These are phyloP conservation scores for Heliothis subflexa DNA, from an alignment of 1,140 invertebrate genomes.

Conservation along the genomic window DNA sequence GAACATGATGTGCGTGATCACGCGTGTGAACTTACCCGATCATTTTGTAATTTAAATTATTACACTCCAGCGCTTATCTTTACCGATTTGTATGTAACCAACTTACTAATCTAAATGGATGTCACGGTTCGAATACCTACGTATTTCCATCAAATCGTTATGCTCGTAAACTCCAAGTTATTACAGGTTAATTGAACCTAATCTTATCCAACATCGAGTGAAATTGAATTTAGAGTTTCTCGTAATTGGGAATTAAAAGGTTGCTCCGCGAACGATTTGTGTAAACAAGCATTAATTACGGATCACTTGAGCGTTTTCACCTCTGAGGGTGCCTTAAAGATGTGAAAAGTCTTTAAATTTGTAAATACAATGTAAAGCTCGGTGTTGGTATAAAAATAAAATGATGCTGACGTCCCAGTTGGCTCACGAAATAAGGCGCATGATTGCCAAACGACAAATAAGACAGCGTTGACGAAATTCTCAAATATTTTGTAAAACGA, in stretches of 20 bases:
- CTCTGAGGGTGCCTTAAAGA: conserved; percentile 4
- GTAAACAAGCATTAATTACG: conserved; percentile 34
- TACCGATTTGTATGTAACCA: conserved; percentile 12
- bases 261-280: conserved; percentile 29
- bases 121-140: conserved; percentile 12
- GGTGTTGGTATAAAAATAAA: conserved; percentile 31
- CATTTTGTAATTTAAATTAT: conserved; percentile 39
- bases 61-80: conserved; percentile 35
- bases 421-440: conserved; percentile 31
- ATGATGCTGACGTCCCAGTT: conserved; percentile 40
- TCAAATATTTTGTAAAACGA: conserved; percentile 10
- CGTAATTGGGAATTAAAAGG: conserved; percentile 36
- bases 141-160: conserved; percentile 29
- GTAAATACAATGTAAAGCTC: conserved; percentile 16
- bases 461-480: conserved; percentile 30
- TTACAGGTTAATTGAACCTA: conserved; percentile 24
- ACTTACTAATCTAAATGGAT: conserved; percentile 20
- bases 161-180: conserved; percentile 29
- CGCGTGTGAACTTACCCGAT: conserved; percentile 19
- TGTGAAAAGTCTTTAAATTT: conserved; percentile 9
- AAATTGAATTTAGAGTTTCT: conserved; percentile 42
- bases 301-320: conserved; percentile 18
- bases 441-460: conserved; percentile 40
- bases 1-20: conserved; percentile 33
- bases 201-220: conserved; percentile 19